These are phyloP conservation scores for Ceuthmochares aereus DNA, from an alignment of 2,113 vertebrate species.

Conservation along the genomic window DNA sequence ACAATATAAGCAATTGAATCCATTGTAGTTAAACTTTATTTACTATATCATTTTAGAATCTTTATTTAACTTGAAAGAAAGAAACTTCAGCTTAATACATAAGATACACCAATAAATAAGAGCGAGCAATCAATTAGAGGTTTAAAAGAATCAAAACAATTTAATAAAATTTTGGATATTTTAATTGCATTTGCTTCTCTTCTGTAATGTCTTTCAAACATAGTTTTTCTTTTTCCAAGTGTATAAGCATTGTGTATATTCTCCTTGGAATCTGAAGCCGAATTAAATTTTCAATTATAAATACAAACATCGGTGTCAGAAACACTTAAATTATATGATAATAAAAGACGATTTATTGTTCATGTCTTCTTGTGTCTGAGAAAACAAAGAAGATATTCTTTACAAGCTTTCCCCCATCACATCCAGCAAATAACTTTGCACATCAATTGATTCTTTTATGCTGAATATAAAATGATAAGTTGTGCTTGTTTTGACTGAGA, in stretches of 20 bases:
- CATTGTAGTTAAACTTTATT: not conserved
- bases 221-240: constrained; percentile 41
- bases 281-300: constrained; percentile 74
- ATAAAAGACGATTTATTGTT: constrained; percentile 22
- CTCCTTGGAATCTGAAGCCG: constrained; percentile 49
- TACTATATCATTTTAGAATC: not conserved
- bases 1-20: constrained; percentile 12
- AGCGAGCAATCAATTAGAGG: constrained; percentile 46
- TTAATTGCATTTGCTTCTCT: constrained; percentile 40
- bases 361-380: not conserved
- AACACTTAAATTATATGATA: constrained; percentile 27
- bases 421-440: not conserved
- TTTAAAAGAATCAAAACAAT: constrained; percentile 47
- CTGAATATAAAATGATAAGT: not conserved
- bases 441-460: not conserved
- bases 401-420: not conserved
- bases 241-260: constrained; percentile 1
- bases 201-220: constrained; percentile 45
- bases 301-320: constrained; percentile 65
- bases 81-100: constrained; percentile 22
- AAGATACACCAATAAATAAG: not conserved
- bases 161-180: constrained; percentile 49
- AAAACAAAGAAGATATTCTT: not conserved
- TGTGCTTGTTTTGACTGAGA: too few species aligned
- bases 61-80: constrained; percentile 36